Base-by-base conservation (phyloP, 2,113 vertebrate species). In the Oostethus manadensis region DNA sequence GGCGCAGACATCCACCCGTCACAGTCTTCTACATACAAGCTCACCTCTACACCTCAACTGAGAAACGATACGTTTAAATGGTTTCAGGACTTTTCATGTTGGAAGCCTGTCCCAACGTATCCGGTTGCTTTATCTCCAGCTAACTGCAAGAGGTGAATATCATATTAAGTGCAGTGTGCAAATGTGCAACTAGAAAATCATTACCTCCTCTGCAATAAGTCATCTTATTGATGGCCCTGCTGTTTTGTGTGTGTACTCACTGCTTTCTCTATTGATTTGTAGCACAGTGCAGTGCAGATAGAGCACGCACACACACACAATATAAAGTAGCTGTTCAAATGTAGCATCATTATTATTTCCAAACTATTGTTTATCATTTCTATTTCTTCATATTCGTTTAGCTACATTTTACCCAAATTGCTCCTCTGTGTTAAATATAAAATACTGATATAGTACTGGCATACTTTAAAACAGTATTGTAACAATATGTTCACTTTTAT, bases 201-300 rank as follows among this genome's bases (percentile, higher is more conserved):
- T 56, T 69, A 60, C 64, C 59, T 58, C 66, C 63, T 74, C 80
- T 70, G 71, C 71, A 50, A 73, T 78, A 69, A 60, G 79, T 85
- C 74, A 76, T 38, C 50, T 17, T 72, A 79, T 79, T 67, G 73
- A 76, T 46, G 57, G 51, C 49, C 44, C 48, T 66, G 74, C 58
- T 80, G 76, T 79, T 79, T 78, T 77, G 61, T 74, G 43, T 56
- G 65, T 77, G 74, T 73, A 61, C 70, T 79, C 71, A 62, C 68
- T 66, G 67, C 43, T 67, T 77, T 64, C 65, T 14, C 15, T 81
- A 83, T 86, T 62, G 81, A 86, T 85, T 77, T 48, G 44, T 60
- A 59, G 62, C n/a, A 64, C 70, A 74, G 67, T 57, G 45, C 40
- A 56, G 48, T 26, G 29, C 29, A 73, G 53, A 68, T 45, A 57